Evolutionary conservation across 1,140 invertebrate genomes (phyloP), one percentile per base, ranked within the genome.

Genomic region (Nasonia vitripennis): DNA sequence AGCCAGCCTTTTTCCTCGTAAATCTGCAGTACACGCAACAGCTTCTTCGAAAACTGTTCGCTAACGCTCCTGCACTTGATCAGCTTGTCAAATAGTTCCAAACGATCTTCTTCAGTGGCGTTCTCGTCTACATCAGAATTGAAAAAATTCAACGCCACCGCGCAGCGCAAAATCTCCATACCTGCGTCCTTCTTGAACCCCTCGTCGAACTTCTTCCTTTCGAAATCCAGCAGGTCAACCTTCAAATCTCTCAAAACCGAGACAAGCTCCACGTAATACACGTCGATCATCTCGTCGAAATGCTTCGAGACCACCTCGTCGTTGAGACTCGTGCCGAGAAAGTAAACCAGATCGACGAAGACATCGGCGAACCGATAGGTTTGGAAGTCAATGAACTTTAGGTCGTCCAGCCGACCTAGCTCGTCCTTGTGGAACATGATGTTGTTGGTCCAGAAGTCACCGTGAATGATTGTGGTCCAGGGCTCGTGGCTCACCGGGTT

Each of bases 251-350:
- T 55, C 91, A 92, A 23, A 86, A 89, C 31, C 4, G 89, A 81
- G 3, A 95, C 86, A 10, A 95, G 93, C 3, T 88, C 91, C 0
- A 94, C 88, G 81, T 95, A 94, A 88, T 95, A 95, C 0, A 94
- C 85, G 86, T 92, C 87, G 9, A 95, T 87, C 2, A 95, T 90
- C 14, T 93, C 89, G 20, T 95, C 90, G 41, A 92, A 91, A 83
- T 94, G 87, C 9, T 7, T 31, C 10, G 70, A 37, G 7, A 31
- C 93, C 85, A 95, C 90, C 0, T 90, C 86, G 0, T 12, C 74
- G 17, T n/a, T 51, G 34, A 75, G 17, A n/a, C 37, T 45, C 14
- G 37, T 75, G 3, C 9, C 23, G 2, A 78, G 45, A 6, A 51
- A 78, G 31, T 51, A 78, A 11, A 34, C 20, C n/a, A 78, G 23